These are phyloP conservation scores for Nothobranchius kuhntae DNA, from an alignment of 2,113 vertebrate species.

Conservation along the genomic window DNA sequence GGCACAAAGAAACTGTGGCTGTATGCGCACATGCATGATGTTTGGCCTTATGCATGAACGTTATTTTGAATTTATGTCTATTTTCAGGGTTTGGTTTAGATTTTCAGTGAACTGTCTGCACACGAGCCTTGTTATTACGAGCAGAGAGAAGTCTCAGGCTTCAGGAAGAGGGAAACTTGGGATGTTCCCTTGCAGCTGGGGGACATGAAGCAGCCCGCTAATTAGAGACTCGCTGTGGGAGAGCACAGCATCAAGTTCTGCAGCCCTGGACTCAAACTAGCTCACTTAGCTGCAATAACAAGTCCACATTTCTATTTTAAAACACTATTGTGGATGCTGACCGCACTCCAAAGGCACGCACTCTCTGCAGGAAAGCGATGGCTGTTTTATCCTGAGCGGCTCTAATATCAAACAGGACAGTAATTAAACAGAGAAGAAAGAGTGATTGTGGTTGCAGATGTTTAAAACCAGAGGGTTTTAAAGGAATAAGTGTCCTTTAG, in stretches of 20 bases:
- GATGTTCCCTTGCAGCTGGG: conserved; percentile 61
- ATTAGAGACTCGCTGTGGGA: conserved; percentile 69
- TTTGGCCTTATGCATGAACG: conserved; percentile 9
- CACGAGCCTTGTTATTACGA: conserved; percentile 78
- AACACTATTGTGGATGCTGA: conserved; percentile 38
- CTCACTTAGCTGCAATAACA: conserved; percentile 42
- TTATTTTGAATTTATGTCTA: conserved; percentile 62
- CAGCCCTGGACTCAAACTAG: conserved; percentile 57
- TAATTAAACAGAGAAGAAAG: background rate
- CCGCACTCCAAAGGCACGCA: conserved; percentile 12
- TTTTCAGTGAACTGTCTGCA: conserved; percentile 68
- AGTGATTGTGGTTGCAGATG: background rate
- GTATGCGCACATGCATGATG: background rate
- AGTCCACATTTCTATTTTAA: conserved; percentile 54
- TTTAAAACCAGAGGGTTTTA: background rate
- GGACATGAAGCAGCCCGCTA: conserved; percentile 66
- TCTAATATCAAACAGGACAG: conserved; percentile 5
- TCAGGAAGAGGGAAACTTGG: conserved; percentile 64
- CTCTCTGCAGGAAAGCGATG: conserved; percentile 23
- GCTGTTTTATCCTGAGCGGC: background rate
- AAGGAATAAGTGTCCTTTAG: background rate
- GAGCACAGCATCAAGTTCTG: conserved; percentile 74
- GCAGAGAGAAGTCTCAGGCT: conserved; percentile 49
- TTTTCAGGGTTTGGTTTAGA: conserved; percentile 66
- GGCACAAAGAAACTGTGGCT: background rate